Evolutionary conservation across 2,888 invertebrate species (phyloP).

Genomic region (Ligdia adustata): DNA sequence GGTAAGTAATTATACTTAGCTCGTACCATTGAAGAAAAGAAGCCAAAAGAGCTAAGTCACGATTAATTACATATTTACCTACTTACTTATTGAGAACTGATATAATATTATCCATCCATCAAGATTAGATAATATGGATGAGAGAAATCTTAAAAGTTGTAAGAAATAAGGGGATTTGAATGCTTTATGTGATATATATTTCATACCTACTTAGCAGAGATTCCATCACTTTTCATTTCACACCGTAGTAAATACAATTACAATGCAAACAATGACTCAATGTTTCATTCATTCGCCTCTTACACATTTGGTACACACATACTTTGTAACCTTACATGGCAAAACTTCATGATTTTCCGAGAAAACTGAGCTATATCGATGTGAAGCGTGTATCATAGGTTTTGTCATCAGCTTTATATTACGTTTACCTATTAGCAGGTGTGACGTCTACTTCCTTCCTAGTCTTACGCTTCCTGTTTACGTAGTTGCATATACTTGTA

Average conservation of each 20-base stretch:
- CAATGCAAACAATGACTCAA: constrained; percentile 15
- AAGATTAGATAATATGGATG: no score
- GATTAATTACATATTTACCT: no score
- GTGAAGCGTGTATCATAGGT: constrained; percentile 22
- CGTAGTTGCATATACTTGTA: no score
- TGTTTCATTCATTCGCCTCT: constrained; percentile 7
- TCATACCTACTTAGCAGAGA: background rate
- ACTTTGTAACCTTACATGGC: constrained; percentile 1
- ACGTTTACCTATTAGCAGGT: constrained; percentile 21
- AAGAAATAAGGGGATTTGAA: no score
- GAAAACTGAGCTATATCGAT: constrained; percentile 34
- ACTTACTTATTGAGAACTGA: no score
- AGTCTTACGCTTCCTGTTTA: constrained; percentile 25
- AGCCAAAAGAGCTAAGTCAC: no score
- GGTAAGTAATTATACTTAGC: no score
- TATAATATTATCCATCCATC: no score
- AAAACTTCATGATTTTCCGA: constrained; percentile 29
- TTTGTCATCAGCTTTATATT: constrained; percentile 11
- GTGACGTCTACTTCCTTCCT: constrained; percentile 55
- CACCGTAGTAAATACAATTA: background rate
- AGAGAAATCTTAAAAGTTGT: no score
- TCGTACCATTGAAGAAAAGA: no score
- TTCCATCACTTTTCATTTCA: background rate
- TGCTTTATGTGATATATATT: no score
- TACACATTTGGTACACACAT: background rate